phyloP scores from a whole-genome alignment of 35 echinoderm and acorn worm species.

The Heliocidaris tuberculata region DNA sequence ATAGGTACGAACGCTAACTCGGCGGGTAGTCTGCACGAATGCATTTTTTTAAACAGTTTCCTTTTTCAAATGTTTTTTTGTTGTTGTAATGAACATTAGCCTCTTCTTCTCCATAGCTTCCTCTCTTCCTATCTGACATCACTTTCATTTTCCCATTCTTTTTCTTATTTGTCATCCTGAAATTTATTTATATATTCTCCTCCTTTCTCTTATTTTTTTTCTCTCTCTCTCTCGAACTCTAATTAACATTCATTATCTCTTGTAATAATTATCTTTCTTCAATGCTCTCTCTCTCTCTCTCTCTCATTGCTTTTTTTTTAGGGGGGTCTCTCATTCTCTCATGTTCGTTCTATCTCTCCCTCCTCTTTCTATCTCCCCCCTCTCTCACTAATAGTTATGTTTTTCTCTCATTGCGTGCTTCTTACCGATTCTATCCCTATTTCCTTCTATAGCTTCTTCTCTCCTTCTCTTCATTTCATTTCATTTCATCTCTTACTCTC shows the following conservation, averaged over 20 bases:
- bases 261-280: not conserved
- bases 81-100: not conserved
- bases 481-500: too few species aligned
- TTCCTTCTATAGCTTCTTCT: too few species aligned
- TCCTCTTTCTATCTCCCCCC: not conserved
- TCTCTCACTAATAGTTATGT: not conserved
- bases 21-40: not conserved
- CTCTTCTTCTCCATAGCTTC: not conserved
- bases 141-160: too few species aligned
- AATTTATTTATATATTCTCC: not conserved
- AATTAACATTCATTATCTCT: not conserved
- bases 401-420: too few species aligned
- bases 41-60: not conserved
- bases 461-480: too few species aligned
- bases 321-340: too few species aligned
- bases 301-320: too few species aligned
- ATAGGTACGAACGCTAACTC: not conserved
- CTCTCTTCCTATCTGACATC: not conserved
- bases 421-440: too few species aligned
- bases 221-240: not conserved
- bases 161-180: not conserved
- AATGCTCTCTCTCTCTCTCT: not conserved
- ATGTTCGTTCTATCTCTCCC: not conserved
- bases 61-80: not conserved
- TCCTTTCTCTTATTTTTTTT: not conserved